Evolutionary conservation across 2,888 invertebrate genomes (phyloP).

Genomic region (Spilarctia lutea): DNA sequence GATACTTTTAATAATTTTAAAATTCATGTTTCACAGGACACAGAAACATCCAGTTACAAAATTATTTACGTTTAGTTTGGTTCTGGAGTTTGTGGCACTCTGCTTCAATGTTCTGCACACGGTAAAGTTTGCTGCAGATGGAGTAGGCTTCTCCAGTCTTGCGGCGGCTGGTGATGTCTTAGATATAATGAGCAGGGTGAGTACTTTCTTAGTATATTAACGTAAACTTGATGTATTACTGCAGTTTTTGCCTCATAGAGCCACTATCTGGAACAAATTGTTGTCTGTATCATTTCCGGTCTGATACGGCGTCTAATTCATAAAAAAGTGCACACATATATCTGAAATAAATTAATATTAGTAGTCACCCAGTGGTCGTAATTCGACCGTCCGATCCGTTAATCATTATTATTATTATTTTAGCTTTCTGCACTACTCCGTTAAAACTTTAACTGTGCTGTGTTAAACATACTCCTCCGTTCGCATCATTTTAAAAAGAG

Average conservation of each 20-base stretch:
- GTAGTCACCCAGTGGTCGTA: too few relatives aligned
- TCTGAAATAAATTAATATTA: neutral
- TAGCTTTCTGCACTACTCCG: too few relatives aligned
- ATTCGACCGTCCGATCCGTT: too few relatives aligned
- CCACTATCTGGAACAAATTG: neutral
- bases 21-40: slow-evolving; percentile 77
- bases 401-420: too few relatives aligned
- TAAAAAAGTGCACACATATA: neutral
- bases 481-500: too few relatives aligned
- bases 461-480: too few relatives aligned
- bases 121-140: slow-evolving; percentile 96
- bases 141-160: slow-evolving; percentile 93
- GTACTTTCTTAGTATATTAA: slow-evolving; percentile 47
- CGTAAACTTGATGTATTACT: neutral
- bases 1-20: neutral
- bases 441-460: too few relatives aligned
- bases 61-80: slow-evolving; percentile 94
- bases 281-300: neutral
- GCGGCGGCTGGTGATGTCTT: slow-evolving; percentile 96
- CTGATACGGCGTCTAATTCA: neutral
- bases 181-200: slow-evolving; percentile 96
- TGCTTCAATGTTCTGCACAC: slow-evolving; percentile 95
- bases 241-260: neutral
- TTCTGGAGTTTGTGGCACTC: slow-evolving; percentile 94
- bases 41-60: slow-evolving; percentile 97